Percentiles rank a stretch among this genome's conserved stretches.
phyloP scores from a whole-genome alignment of 2,113 vertebrate species.

The Morone chrysops region DNA sequence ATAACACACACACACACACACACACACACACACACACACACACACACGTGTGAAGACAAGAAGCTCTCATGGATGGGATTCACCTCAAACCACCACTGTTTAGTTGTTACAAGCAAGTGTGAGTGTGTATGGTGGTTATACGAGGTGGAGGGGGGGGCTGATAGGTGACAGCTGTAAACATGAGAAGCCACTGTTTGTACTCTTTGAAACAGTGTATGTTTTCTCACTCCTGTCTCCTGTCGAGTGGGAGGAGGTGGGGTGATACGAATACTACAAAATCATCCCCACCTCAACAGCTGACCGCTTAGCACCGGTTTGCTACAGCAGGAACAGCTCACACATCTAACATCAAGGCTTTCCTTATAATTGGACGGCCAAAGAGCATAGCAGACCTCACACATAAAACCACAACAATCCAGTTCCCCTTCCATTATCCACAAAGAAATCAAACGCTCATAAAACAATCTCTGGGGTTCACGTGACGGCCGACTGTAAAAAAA shows the following conservation, averaged over 20 bases:
- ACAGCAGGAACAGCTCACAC: constrained; percentile 26
- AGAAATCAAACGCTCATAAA: constrained; percentile 40
- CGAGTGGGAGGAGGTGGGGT: constrained; percentile 35
- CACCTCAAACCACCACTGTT: constrained; percentile 45
- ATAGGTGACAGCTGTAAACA: constrained; percentile 64
- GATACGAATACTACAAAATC: constrained; percentile 35
- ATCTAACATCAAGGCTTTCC: constrained; percentile 41
- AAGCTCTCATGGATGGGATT: constrained; percentile 42
- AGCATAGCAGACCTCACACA: constrained; percentile 43
- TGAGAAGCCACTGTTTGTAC: constrained; percentile 63
- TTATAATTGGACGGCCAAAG: background rate
- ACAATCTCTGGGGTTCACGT: constrained; percentile 2
- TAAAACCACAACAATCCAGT: constrained; percentile 56
- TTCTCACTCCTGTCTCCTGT: constrained; percentile 58
- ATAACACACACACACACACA: constrained; percentile 5
- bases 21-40: constrained; percentile 40
- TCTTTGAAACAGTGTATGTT: constrained; percentile 64
- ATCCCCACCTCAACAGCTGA: constrained; percentile 53
- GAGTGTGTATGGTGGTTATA: constrained; percentile 43
- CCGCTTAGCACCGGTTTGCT: constrained; percentile 35
- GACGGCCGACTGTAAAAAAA: constrained; percentile 4
- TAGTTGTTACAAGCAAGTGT: constrained; percentile 60
- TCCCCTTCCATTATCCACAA: constrained; percentile 14
- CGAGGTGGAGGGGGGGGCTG: background rate
- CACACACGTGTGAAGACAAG: constrained; percentile 63